Base-by-base conservation (phyloP, 2,797 vertebrate genomes). In the Gallirallus australis region DNA sequence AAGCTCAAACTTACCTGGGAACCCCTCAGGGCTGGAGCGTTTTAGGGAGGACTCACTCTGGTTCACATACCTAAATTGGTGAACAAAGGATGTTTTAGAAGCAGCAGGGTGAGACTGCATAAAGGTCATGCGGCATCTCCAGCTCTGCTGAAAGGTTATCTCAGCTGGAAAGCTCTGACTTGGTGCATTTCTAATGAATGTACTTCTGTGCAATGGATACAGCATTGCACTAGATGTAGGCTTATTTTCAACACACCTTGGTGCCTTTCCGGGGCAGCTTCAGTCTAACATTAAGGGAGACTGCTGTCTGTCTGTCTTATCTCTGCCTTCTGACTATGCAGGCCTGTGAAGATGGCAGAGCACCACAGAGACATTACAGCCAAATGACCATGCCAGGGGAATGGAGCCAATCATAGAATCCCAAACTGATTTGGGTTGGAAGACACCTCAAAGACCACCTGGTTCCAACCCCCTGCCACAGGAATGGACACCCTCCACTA, bases 71-170 rank as follows among this genome's bases (percentile, higher is more conserved):
- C 56, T 90, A 24, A n/a, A 77, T 47, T 33, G 65, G 30, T 77
- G 77, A 78, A 65, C 30, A 77, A 82, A 91, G 37, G 70, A 57
- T 82, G 45, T 73, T 94, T 95, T 42, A 89, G 90, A 86, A 93
- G 68, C 50, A 86, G 57, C 25, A 47, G 15, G 21, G n/a, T 59
- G 54, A 59, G 56, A 86, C 47, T 94, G 82, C 88, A 85, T 60
- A 82, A 89, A 77, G 40, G 75, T 71, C 37, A 45, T 68, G 47
- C 30, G 61, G 24, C 40, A 80, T 54, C 52, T 92, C 56, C 50
- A 77, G 75, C 56, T 94, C 30, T 84, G 4, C 63, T 70, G 61
- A 80, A 90, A 72, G 40, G 45, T 87, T 90, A 66, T 70, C 50
- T 93, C 48, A 81, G 50, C 40, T 61, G n/a, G 50, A 90, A 80